These are phyloP conservation scores for Phortica okadai DNA, from an alignment of 2,888 invertebrate genomes.

Conservation along the genomic window DNA sequence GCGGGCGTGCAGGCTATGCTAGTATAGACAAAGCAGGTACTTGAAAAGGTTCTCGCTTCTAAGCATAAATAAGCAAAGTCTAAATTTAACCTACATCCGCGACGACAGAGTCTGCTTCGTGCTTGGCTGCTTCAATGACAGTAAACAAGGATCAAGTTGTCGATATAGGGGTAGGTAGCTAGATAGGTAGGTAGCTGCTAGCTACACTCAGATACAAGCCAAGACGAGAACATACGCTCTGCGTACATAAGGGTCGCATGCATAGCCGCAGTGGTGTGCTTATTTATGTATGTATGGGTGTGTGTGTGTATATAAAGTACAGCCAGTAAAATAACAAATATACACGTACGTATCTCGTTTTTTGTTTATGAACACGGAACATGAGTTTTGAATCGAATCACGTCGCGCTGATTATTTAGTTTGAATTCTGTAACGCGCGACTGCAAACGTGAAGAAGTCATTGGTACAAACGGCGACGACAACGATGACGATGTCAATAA, in stretches of 20 bases:
- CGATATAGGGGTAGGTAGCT: conserved; percentile 4
- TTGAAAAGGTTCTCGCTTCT: conserved; percentile 4
- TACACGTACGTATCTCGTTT: not conserved
- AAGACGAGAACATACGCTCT: not conserved
- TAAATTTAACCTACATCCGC: conserved; percentile 31
- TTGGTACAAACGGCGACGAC: not conserved
- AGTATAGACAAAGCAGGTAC: not conserved
- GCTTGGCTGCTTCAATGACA: conserved; percentile 7
- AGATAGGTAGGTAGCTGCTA: not conserved
- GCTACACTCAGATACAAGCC: not conserved
- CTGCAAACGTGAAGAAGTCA: conserved; percentile 4
- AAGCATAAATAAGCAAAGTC: conserved; percentile 20
- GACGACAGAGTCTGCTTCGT: conserved; percentile 9
- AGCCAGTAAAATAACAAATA: not conserved
- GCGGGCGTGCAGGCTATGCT: too few relatives aligned
- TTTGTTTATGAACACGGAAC: not conserved
- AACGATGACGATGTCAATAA: too few relatives aligned
- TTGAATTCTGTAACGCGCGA: conserved; percentile 24
- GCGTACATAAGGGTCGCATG: not conserved
- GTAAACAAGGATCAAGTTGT: conserved; percentile 32
- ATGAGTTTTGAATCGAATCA: conserved; percentile 25
- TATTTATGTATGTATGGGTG: not conserved
- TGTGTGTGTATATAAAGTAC: conserved; percentile 2
- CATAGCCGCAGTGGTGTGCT: not conserved
- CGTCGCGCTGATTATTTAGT: conserved; percentile 30